Evolutionary conservation across 2,888 invertebrate species (phyloP), one percentile per base, ranked within the genome.

Genomic region (Dasypogon diadema): DNA sequence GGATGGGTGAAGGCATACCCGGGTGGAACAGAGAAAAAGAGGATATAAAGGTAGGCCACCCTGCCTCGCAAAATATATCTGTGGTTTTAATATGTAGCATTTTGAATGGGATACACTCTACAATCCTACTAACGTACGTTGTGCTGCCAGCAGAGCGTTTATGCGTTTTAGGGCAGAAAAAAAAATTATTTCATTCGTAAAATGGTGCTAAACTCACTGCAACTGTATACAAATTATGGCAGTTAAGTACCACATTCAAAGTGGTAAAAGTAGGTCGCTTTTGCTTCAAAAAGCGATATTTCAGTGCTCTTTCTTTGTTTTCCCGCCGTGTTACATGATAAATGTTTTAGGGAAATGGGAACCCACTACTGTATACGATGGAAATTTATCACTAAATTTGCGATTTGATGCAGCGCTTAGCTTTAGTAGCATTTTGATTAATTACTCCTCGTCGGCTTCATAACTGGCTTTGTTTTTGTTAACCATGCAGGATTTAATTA

Each of bases 21-120:
- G 12, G n/a, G 14, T 56, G 55, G 34, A 42, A 56, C 42, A 24
- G 34, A 42, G 55, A 14, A 56, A 14, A 37, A 37, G 56, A 42
- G 65, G 34, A 51, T 42, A 56, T 73, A 73, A 56, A 73, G 55
- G 56, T 73, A 21, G 56, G 55, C 42, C n/a, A 37, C 42, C 26
- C 55, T 34, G 21, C 56, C 24, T n/a, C 70, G 34, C 70, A 70
- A 30, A 70, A 54, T 54, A 70, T 70, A 70, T 70, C 70, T 70
- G 70, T 30, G 70, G 70, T 70, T 70, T 70, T 70, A 70, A 70
- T 70, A 70, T 70, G 70, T 54, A 46, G 18, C 70, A 70, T 70
- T 70, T 54, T 34, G 54, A 70, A 70, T 70, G 70, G 70, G 46
- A 70, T 68, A 54, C 37, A 54, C 70, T 70, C 54, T 18, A 6